Base-by-base conservation (phyloP, 2,888 invertebrate genomes). In the Pachliopta kotzebuea region DNA sequence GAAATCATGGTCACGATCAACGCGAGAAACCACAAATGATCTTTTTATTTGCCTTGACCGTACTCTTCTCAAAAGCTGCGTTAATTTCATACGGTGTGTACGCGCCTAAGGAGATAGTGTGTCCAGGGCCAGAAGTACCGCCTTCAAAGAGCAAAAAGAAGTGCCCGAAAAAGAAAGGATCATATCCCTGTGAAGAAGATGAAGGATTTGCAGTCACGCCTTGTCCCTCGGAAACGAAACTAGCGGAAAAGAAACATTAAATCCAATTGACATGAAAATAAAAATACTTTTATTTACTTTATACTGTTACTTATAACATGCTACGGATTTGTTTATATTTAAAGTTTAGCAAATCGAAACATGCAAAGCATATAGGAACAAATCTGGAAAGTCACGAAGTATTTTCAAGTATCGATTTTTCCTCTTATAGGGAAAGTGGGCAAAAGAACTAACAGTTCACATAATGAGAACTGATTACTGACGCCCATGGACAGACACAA, bases 81-180 rank as follows among this genome's bases (percentile, higher is more conserved):
- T 64, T 61, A 2, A 78, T 73, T 42, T 54, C 76, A 0, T 81
- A 70, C 53, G 85, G 85, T 6, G 3, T 31, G 8, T 73, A 77
- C 18, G 67, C 66, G n/a, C 70, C 71, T 11, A 67, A 70, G 0
- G 65, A 2, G 21, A 1, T 8, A 23, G 9, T 21, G 11, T 52
- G 50, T 8, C 9, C 50, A 1, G 50, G 50, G 21, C 50, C 50
- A n/a, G 21, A 20, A 21, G 11, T 11, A 1, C 50, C 50, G 11
- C n/a, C 9, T 0, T 0, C 21, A 9, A 52, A 14, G 9, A 8
- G 21, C 50, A 52, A 52, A 21, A 52, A 52, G 21, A 52, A 52
- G 18, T 49, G 60, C 0, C 49, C 61, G 1, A 55, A 62, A 45
- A 55, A 59, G 53, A 53, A 50, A 45, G 50, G 50, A 52, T 3